A percentile compares a stretch with the other conserved stretches of the same genome.
Conservation (phyloP, 2,113 vertebrate species). For the Marmota monax region DNA sequence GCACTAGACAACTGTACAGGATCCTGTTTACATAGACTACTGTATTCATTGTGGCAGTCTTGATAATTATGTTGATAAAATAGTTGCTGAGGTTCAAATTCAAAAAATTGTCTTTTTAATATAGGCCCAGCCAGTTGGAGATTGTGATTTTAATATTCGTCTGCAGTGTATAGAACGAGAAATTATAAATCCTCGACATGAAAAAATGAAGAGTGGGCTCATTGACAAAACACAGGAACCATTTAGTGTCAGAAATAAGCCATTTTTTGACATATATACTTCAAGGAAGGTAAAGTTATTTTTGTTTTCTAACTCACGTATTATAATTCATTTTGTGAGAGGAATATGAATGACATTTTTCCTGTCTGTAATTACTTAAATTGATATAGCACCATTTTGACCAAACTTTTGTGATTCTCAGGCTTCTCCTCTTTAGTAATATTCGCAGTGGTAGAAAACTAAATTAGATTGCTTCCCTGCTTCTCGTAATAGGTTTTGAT, state of each 20-base stretch:
- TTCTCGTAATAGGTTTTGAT: constrained; percentile 39
- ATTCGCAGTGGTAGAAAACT: constrained; percentile 6
- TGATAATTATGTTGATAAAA: constrained; percentile 49
- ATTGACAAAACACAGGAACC: constrained; percentile 98
- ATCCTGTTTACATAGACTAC: neutral
- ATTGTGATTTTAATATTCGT: constrained; percentile 96
- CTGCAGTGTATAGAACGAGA: constrained; percentile 98
- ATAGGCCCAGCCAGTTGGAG: constrained; percentile 97
- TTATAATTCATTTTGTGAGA: constrained; percentile 45
- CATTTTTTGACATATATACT: constrained; percentile 96
- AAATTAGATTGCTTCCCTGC: neutral
- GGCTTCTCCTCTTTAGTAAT: neutral
- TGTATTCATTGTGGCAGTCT: neutral
- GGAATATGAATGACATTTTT: constrained; percentile 41
- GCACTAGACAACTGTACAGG: neutral
- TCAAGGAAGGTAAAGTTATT: constrained; percentile 94
- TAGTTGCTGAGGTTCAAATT: constrained; percentile 60
- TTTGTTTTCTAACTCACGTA: constrained; percentile 57
- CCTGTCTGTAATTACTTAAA: neutral
- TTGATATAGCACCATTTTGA: neutral
- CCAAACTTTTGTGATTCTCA: neutral
- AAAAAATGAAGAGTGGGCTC: constrained; percentile 97
- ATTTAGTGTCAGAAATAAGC: constrained; percentile 97
- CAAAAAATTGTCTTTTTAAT: constrained; percentile 77
- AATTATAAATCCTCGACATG: constrained; percentile 96